phyloP scores from a whole-genome alignment of 2,888 invertebrate genomes.

The Athalia circularis region DNA sequence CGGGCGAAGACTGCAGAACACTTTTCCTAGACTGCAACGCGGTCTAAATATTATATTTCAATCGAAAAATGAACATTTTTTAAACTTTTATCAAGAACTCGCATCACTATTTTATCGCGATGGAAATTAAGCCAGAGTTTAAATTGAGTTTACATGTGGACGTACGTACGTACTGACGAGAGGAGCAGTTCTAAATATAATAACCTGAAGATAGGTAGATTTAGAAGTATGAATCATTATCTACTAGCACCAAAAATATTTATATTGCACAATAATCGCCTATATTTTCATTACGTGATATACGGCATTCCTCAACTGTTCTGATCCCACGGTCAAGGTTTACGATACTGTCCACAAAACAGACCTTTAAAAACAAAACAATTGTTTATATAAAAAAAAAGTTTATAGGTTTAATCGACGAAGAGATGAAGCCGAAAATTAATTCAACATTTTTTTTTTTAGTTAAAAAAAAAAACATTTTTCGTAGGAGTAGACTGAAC shows the following conservation, averaged over 20 bases:
- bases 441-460: neutral
- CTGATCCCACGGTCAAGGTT: neutral
- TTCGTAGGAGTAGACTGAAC: conserved; percentile 66
- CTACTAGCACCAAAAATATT: conserved; percentile 39
- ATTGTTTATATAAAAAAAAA: conserved; percentile 10
- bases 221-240: conserved; percentile 36
- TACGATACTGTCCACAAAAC: conserved; percentile 30
- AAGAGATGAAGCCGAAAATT: conserved; percentile 25
- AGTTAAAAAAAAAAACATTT: conserved; percentile 40
- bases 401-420: conserved; percentile 16
- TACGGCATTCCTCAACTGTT: conserved; percentile 4
- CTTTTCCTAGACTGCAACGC: conserved; percentile 92
- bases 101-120: conserved; percentile 1
- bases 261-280: conserved; percentile 31
- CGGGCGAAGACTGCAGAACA: conserved; percentile 90
- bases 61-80: conserved; percentile 28
- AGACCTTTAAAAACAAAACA: neutral
- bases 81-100: conserved; percentile 22
- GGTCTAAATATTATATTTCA: conserved; percentile 77
- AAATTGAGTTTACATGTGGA: conserved; percentile 18
- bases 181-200: conserved; percentile 14
- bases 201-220: neutral
- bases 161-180: conserved; percentile 15
- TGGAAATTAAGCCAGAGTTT: neutral
- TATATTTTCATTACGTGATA: neutral